Evolutionary conservation across 2,113 vertebrate genomes (phyloP).

Genomic region (Syrmaticus mikado): DNA sequence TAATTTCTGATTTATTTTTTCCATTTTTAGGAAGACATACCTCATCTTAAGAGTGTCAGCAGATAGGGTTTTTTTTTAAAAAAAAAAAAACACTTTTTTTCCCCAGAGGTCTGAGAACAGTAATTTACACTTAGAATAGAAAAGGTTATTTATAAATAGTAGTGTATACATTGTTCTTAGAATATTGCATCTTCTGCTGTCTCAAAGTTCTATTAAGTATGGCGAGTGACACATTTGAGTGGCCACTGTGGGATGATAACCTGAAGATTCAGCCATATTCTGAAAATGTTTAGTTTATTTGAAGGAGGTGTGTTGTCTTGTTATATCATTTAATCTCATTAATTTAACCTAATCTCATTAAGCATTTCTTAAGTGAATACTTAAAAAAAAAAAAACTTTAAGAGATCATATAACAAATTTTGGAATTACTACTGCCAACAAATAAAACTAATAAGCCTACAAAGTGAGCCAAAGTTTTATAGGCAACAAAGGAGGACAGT

Average conservation of each 20-base stretch:
- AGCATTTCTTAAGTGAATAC: not conserved
- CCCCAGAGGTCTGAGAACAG: not conserved
- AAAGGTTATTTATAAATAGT: not conserved
- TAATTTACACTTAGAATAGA: conserved; percentile 21
- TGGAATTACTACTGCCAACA: not conserved
- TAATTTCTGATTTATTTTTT: not conserved
- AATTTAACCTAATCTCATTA: not conserved
- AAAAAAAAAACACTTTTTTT: rapidly evolving
- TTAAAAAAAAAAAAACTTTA: not conserved
- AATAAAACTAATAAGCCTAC: not conserved
- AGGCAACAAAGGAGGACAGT: not conserved
- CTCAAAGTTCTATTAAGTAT: conserved; percentile 49
- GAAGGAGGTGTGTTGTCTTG: not conserved
- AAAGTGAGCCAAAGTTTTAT: not conserved
- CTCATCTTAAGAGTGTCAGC: not conserved
- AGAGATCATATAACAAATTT: not conserved
- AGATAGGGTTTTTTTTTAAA: not conserved
- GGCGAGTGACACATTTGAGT: conserved; percentile 18
- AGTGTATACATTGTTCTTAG: not conserved
- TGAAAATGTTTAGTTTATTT: conserved; percentile 19
- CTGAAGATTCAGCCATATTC: conserved; percentile 29
- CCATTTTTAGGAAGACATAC: not conserved
- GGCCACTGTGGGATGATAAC: conserved; percentile 24
- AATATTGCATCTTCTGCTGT: not conserved
- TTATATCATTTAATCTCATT: not conserved